Evolutionary conservation across 2,113 vertebrate species (phyloP), one percentile per base, ranked within the genome.

Genomic region (Pseudorhombus dupliciocellatus): DNA sequence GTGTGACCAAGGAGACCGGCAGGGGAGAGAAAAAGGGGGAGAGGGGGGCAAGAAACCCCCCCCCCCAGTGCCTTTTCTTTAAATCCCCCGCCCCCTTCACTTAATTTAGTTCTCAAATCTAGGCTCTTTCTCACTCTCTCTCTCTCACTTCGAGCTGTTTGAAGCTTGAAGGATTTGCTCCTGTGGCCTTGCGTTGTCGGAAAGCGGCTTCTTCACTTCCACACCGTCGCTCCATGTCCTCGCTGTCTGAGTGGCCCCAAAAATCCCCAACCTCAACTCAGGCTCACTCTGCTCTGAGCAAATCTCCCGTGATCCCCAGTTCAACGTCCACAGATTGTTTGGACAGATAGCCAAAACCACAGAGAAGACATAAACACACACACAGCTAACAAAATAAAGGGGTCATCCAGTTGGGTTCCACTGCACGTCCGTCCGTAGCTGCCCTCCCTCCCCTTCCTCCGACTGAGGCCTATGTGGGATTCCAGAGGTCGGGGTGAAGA

Each of bases 1-100:
- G 79, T 84, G 89, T 88, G 88, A 84, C 85, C 87, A 84, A 88
- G 87, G 87, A 90, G 83, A 89, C 83, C 53, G 21, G 76, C 61
- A 66, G 61, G 51, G 21, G 66, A 67, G 76, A 73, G 75, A 81
- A 28, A 80, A 81, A 69, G 72, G 66, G 78, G 69, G 79, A 73
- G 65, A 73, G 54, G 80, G 80, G 79, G 71, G 58, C 22, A 18
- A 75, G 64, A 83, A 80, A 87, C 81, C 55, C 14, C 21, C 84
- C 74, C 26, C 55, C 55, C 28, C 66, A 59, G 31, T 70, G 66
- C 55, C 69, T 80, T 84, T 83, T 83, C 66, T 82, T 81, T 72
- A 60, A 74, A 78, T 59, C 53, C 80, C 77, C 87, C 86, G 48
- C 86, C 86, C 75, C 81, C 72, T 87, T 73, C 54, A 51, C 66